A percentile compares a stretch with the other conserved stretches of the same genome.
Evolutionary conservation across 2,113 vertebrate genomes (phyloP).

Genomic region (Gopherus flavomarginatus): DNA sequence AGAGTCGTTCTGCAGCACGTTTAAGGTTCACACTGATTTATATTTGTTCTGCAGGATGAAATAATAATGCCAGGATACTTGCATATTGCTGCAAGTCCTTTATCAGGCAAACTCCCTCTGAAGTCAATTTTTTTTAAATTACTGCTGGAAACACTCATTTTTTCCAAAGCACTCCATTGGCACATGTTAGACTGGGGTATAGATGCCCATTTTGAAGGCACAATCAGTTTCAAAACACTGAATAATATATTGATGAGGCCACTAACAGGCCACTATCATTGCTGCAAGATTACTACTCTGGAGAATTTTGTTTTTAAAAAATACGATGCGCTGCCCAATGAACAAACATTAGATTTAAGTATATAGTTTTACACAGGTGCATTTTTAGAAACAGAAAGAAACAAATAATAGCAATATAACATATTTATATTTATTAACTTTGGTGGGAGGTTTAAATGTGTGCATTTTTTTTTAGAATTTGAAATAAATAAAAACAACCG

Average conservation of each 20-base stretch:
- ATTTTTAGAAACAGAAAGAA: background rate
- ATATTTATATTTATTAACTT: background rate
- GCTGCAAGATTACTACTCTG: background rate
- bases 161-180: background rate
- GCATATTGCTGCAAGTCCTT: background rate
- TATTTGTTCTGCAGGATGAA: background rate
- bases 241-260: background rate
- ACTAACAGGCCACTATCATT: background rate
- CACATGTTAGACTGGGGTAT: background rate
- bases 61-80: background rate
- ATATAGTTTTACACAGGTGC: background rate
- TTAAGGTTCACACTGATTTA: background rate
- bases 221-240: background rate
- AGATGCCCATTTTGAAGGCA: background rate
- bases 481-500: background rate
- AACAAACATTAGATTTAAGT: background rate
- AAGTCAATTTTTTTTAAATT: background rate
- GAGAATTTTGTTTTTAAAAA: background rate
- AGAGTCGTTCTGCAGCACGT: background rate
- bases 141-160: background rate
- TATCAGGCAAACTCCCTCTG: rapidly evolving
- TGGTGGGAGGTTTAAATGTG: background rate
- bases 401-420: background rate
- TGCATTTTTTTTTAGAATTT: background rate
- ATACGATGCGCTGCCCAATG: background rate